phyloP scores from a whole-genome alignment of 1,140 invertebrate genomes.

The Drosophila bocqueti region DNA sequence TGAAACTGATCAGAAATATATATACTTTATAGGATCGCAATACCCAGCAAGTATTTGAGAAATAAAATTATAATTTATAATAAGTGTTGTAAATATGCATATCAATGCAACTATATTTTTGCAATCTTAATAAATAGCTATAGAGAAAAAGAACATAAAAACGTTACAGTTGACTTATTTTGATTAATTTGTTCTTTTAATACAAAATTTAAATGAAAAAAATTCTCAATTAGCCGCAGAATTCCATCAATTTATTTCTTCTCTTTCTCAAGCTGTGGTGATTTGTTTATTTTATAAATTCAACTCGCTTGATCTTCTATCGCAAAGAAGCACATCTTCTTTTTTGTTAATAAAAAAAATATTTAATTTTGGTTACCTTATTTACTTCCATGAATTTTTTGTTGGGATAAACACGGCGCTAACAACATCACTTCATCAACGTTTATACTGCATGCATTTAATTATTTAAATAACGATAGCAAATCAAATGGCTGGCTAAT shows the following conservation, averaged over 20 bases:
- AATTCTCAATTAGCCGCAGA: too few species aligned
- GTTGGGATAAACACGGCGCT: slow-evolving; percentile 15
- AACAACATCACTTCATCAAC: slow-evolving; percentile 14
- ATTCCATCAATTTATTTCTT: too few species aligned
- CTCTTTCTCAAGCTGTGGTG: not conserved
- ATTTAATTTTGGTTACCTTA: slow-evolving; percentile 1
- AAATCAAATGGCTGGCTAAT: slow-evolving; percentile 58
- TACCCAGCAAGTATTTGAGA: too few species aligned
- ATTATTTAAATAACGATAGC: slow-evolving; percentile 57
- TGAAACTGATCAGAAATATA: too few species aligned
- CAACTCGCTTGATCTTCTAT: not conserved
- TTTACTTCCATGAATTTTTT: slow-evolving; percentile 43
- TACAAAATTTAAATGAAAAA: too few species aligned
- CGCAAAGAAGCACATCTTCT: not conserved
- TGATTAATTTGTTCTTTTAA: too few species aligned
- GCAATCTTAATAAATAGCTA: not conserved
- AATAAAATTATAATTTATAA: not conserved
- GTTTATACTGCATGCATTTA: slow-evolving; percentile 35
- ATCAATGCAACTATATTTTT: not conserved
- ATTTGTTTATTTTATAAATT: not conserved
- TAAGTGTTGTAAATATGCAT: not conserved
- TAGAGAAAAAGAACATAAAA: not conserved
- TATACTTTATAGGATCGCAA: too few species aligned
- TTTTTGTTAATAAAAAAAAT: not conserved
- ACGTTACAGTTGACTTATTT: too few species aligned